Evolutionary conservation across 1,140 invertebrate species (phyloP), one percentile per base, ranked within the genome.

Genomic region (Drosophila erecta): DNA sequence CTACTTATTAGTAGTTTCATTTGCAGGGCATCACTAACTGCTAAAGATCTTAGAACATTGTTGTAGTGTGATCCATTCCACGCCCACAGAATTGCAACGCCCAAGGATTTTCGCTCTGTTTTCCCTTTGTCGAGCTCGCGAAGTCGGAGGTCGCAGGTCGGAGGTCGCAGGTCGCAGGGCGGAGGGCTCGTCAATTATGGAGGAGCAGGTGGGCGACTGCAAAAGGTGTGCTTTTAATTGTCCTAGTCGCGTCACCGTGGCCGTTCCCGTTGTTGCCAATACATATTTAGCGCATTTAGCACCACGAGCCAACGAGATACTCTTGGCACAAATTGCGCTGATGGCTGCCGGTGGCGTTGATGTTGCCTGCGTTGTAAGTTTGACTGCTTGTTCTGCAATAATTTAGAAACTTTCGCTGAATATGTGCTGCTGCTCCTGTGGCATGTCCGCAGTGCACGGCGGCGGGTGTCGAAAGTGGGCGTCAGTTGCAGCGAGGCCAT

Each of bases 151-250:
- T n/a, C n/a, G n/a, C n/a, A 17, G 27, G 27, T 15, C 8, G 11
- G 55, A 22, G 35, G 33, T 4, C 14, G 41, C 7, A 30, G 27
- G 27, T 30, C 27, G 27, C 7, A 1, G 51, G 66, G 40, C 70
- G 49, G 58, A 51, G 64, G 74, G 44, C 84, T 76, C 76, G 84
- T 87, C 83, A 87, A 89, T 87, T 89, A 87, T 87, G 79, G 76
- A 87, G 66, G 71, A 71, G 56, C 83, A 69, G 70, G 55, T 77
- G 55, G 67, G 47, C 61, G 79, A 50, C 83, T 66, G 83, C 65
- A 72, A 87, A 89, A 87, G 83, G 83, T 87, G 84, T 89, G 83
- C 83, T 89, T 87, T 87, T 87, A 87, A 87, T 86, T 86, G 83
- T 89, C 73, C 58, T 74, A 62, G 50, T 79, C 57, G 79, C 46